Evolutionary conservation across 2,113 vertebrate genomes (phyloP).

Genomic region (Caloenas nicobarica): DNA sequence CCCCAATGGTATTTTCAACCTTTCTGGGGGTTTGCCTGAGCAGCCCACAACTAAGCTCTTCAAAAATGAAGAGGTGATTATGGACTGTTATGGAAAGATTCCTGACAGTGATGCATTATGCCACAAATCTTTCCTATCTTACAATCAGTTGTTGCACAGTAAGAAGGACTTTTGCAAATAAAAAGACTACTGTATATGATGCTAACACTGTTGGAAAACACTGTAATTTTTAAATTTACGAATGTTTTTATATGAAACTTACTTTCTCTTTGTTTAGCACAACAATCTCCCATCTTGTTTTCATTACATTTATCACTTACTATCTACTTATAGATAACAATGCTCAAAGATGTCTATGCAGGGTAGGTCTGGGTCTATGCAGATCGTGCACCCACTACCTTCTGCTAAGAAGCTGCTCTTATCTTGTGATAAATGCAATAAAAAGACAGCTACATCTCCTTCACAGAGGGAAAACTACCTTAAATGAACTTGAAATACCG

Average conservation of each 20-base stretch:
- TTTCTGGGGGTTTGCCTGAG: constrained; percentile 7
- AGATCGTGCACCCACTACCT: not conserved
- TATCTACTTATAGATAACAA: not conserved
- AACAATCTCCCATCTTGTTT: not conserved
- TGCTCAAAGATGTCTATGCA: not conserved
- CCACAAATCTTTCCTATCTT: not conserved
- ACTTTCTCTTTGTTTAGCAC: not conserved
- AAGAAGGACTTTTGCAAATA: not conserved
- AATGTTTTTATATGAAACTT: not conserved
- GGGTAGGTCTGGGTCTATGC: not conserved
- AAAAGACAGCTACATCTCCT: not conserved
- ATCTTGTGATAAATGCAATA: not conserved
- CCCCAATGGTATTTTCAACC: not conserved
- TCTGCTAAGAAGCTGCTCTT: not conserved
- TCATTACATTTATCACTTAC: not conserved
- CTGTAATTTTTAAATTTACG: not conserved
- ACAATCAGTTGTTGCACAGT: not conserved
- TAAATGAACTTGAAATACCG: not conserved
- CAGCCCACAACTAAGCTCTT: constrained; percentile 1
- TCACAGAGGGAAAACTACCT: not conserved
- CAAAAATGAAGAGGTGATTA: not conserved
- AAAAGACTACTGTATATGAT: not conserved
- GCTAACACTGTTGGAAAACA: not conserved
- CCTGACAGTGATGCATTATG: not conserved
- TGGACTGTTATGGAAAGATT: not conserved